Evolutionary conservation across 2,797 vertebrate species (phyloP), one percentile per base, ranked within the genome.

Genomic region (Pristis pectinata): DNA sequence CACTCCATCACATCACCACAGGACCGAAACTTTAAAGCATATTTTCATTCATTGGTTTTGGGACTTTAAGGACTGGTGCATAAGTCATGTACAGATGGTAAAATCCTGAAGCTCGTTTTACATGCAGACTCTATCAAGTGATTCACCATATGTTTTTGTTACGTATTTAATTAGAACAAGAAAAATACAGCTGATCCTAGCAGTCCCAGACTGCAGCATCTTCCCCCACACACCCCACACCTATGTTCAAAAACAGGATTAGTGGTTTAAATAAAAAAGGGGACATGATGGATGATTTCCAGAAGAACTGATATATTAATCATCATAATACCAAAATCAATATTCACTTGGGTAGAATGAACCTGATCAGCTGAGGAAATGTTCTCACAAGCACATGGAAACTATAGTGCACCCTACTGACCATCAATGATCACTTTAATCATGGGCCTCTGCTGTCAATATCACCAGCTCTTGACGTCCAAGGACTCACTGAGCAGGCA

Each of bases 111-210:
- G 92, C 70, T 94, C 70, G 49, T 53, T 13, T 72, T 74, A 30
- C 70, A 76, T 74, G 70, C 70, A 94, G 64, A 34, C 92, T 94
- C 92, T 22, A 22, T 30, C 92, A 17, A 94, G 92, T 19, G 70
- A 94, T 34, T 59, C 24, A 30, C 92, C 92, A 94, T 94, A 94
- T 94, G 92, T 74, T 94, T 76, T 76, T 94, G 92, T 56, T 70
- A 34, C 49, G 70, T 53, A 94, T 76, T 94, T 94, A 94, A 94
- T 94, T 94, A 74, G 92, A 93, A 92, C 15, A 44, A 70, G 64
- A 53, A 53, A 49, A 53, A 44, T 15, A 76, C 70, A 94, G 92
- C 92, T 94, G 92, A 94, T 94, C 92, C 70, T 53, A 53, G 70
- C 24, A 27, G 92, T 13, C 9, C 70, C 70, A 94, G 92, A n/a